Evolutionary conservation across 1,140 invertebrate genomes (phyloP).

Genomic region (Phocides pigmalion): DNA sequence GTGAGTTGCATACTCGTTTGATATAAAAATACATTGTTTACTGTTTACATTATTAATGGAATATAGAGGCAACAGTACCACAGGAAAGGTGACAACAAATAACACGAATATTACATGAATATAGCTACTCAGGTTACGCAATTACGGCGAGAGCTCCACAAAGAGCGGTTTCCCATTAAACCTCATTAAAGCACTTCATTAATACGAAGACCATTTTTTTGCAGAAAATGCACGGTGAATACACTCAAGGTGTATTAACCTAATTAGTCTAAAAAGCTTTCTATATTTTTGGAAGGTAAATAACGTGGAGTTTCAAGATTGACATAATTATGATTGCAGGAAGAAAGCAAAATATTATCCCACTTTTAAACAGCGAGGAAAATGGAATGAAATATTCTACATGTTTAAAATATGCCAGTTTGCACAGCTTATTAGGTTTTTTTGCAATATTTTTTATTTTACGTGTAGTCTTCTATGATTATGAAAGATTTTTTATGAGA

Average conservation of each 20-base stretch:
- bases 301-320: neutral
- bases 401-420: too few relatives aligned
- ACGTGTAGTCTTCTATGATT: too few relatives aligned
- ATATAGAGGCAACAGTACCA: too few relatives aligned
- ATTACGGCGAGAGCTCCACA: neutral
- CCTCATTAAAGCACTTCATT: conserved; percentile 9
- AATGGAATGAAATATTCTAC: too few relatives aligned
- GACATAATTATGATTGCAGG: neutral
- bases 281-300: neutral
- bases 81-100: neutral
- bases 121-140: neutral
- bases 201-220: conserved; percentile 8
- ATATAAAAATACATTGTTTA: too few relatives aligned
- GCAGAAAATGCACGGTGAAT: neutral
- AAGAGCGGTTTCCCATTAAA: conserved; percentile 1
- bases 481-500: too few relatives aligned
- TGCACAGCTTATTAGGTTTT: too few relatives aligned
- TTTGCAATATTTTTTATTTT: too few relatives aligned
- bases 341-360: neutral
- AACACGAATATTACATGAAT: neutral
- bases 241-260: neutral
- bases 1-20: too few relatives aligned
- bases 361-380: too few relatives aligned
- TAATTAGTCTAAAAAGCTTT: neutral
- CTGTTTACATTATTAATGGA: too few relatives aligned